Percentiles rank a stretch among this genome's conserved stretches.
Conservation (phyloP, 2,797 vertebrate genomes). For the Syngnathus rostellatus region DNA sequence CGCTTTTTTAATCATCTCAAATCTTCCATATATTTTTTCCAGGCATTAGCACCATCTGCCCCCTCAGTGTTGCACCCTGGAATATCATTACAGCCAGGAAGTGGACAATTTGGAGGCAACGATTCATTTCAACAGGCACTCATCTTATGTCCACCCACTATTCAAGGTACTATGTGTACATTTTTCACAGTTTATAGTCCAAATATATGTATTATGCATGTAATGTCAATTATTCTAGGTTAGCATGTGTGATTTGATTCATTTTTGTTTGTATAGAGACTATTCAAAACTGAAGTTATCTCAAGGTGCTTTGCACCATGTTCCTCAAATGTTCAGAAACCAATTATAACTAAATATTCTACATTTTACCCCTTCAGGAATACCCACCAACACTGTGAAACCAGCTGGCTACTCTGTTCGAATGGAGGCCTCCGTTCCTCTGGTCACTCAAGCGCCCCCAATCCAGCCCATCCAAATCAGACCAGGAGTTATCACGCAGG, state of each 20-base stretch:
- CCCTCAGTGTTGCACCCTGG: conserved; percentile 88
- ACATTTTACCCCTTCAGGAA: conserved; percentile 62
- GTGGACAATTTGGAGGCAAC: conserved; percentile 86
- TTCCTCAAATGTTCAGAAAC: background rate
- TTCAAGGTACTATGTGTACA: conserved; percentile 78
- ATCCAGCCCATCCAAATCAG: conserved; percentile 91
- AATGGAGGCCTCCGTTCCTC: conserved; percentile 86
- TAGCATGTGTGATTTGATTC: background rate
- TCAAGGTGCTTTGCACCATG: background rate
- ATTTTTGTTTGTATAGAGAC: background rate
- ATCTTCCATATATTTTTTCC: background rate
- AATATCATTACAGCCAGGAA: conserved; percentile 87
- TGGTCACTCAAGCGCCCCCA: conserved; percentile 87
- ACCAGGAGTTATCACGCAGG: conserved; percentile 92
- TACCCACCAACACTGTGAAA: conserved; percentile 83
- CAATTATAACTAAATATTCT: background rate
- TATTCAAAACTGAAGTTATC: background rate
- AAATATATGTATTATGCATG: background rate
- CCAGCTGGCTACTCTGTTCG: conserved; percentile 83
- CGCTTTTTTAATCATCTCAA: background rate
- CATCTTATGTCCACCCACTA: conserved; percentile 88
- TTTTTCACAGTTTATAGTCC: background rate
- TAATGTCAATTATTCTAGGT: background rate
- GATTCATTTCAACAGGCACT: conserved; percentile 94
- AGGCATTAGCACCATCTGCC: conserved; percentile 80